phyloP scores from a whole-genome alignment of 1,140 invertebrate species.

The Portunus trituberculatus region DNA sequence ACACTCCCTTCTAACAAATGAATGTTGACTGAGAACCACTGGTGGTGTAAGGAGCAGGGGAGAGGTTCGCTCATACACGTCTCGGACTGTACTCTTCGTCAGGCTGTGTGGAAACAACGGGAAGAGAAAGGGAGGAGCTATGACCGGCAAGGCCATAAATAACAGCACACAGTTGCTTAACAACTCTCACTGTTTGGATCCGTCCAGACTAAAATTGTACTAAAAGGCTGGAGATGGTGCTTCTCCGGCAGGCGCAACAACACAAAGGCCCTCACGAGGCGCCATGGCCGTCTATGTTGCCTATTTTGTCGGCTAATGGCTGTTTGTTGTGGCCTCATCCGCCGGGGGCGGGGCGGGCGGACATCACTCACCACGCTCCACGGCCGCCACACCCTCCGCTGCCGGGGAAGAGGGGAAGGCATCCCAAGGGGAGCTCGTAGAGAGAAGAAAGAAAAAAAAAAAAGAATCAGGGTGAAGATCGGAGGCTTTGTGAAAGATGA shows the following conservation, averaged over 20 bases:
- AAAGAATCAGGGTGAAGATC: background rate
- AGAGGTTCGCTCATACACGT: no score
- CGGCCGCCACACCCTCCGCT: background rate
- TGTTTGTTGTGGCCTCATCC: constrained; percentile 73
- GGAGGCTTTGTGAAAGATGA: background rate
- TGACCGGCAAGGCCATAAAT: background rate
- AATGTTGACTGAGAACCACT: no score
- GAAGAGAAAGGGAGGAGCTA: background rate
- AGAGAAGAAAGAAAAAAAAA: background rate
- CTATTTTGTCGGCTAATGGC: constrained; percentile 74
- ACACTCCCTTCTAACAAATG: no score
- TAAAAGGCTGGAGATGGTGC: constrained; percentile 64
- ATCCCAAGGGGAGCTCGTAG: constrained; percentile 13
- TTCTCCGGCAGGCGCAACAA: constrained; percentile 56
- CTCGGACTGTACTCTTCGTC: no score
- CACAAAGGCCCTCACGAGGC: constrained; percentile 69
- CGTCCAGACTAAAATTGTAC: constrained; percentile 64
- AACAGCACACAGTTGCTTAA: constrained; percentile 4
- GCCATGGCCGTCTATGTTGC: constrained; percentile 68
- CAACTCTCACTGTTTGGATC: constrained; percentile 49
- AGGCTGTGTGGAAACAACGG: background rate
- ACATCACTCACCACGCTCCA: constrained; percentile 68
- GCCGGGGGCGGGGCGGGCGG: constrained; percentile 57
- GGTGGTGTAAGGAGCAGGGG: no score
- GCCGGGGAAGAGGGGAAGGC: constrained; percentile 2